Evolutionary conservation across 2,113 vertebrate species (phyloP).

Genomic region (Pollachius pollachius): DNA sequence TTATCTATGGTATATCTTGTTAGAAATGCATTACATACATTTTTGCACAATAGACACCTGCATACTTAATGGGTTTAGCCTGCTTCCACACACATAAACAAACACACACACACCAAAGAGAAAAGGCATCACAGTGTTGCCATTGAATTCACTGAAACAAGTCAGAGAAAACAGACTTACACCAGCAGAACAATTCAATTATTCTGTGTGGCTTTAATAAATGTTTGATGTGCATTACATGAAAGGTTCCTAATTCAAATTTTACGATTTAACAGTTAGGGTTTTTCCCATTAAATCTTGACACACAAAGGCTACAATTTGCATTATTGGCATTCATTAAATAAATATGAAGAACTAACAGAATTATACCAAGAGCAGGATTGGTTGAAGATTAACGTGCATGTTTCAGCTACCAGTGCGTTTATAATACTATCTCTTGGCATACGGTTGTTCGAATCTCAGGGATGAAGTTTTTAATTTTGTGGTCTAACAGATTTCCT

Average conservation of each 20-base stretch:
- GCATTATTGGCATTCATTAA: constrained; percentile 60
- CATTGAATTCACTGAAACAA: constrained; percentile 90
- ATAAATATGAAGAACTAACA: constrained; percentile 67
- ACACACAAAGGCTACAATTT: constrained; percentile 69
- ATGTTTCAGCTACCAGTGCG: constrained; percentile 56
- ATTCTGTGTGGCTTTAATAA: constrained; percentile 93
- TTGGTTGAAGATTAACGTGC: constrained; percentile 53
- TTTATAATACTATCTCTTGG: constrained; percentile 66
- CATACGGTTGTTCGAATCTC: constrained; percentile 70
- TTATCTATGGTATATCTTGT: constrained; percentile 72
- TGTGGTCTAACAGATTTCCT: constrained; percentile 52
- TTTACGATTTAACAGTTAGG: constrained; percentile 76
- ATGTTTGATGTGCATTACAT: constrained; percentile 81
- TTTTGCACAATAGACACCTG: constrained; percentile 86
- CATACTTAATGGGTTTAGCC: constrained; percentile 89
- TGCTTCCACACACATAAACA: too few species aligned
- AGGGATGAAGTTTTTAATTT: constrained; percentile 54
- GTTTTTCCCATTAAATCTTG: constrained; percentile 75
- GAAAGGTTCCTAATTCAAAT: constrained; percentile 66
- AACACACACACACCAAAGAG: constrained; percentile 42
- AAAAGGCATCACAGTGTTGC: constrained; percentile 80
- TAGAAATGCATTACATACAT: constrained; percentile 83
- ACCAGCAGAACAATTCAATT: constrained; percentile 96
- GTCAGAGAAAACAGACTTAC: constrained; percentile 83
- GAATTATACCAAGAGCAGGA: constrained; percentile 46